Conservation (phyloP, 2,797 vertebrate genomes). For the Chelidonichthys spinosus region DNA sequence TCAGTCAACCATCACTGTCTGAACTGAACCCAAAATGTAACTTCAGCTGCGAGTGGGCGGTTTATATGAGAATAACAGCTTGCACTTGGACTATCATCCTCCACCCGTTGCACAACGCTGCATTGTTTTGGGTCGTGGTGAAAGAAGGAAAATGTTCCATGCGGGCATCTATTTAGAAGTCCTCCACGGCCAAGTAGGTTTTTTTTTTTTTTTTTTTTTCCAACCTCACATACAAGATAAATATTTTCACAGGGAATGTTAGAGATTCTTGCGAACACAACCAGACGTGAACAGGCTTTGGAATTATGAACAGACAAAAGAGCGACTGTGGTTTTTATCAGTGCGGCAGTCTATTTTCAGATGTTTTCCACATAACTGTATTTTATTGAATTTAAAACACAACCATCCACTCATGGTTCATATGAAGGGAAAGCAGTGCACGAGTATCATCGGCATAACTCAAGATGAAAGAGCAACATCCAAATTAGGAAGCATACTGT, state of each 20-base stretch:
- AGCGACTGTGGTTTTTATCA: constrained; percentile 47
- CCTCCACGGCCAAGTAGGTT: constrained; percentile 39
- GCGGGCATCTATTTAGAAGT: constrained; percentile 57
- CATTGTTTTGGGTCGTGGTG: constrained; percentile 66
- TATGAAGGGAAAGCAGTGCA: constrained; percentile 15
- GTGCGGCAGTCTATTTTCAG: constrained; percentile 31
- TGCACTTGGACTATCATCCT: constrained; percentile 35
- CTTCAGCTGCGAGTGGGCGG: constrained; percentile 46
- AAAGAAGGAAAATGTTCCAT: constrained; percentile 60
- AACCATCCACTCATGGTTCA: constrained; percentile 14
- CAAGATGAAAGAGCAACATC: constrained; percentile 5
- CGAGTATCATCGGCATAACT: neutral
- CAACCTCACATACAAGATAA: constrained; percentile 60
- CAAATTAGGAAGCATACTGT: neutral
- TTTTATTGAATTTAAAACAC: constrained; percentile 37
- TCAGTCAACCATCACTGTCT: constrained; percentile 66
- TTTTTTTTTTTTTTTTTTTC: constrained; percentile 36
- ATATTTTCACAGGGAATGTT: constrained; percentile 70
- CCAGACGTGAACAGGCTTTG: constrained; percentile 23
- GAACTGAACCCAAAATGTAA: constrained; percentile 57
- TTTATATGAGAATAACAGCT: constrained; percentile 55
- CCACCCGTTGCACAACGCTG: constrained; percentile 57
- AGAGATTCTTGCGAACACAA: constrained; percentile 48
- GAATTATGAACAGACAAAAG: constrained; percentile 67
- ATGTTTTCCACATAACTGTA: constrained; percentile 2